Evolutionary conservation across 2,888 invertebrate species (phyloP).

Genomic region (Synergus laeviventris): DNA sequence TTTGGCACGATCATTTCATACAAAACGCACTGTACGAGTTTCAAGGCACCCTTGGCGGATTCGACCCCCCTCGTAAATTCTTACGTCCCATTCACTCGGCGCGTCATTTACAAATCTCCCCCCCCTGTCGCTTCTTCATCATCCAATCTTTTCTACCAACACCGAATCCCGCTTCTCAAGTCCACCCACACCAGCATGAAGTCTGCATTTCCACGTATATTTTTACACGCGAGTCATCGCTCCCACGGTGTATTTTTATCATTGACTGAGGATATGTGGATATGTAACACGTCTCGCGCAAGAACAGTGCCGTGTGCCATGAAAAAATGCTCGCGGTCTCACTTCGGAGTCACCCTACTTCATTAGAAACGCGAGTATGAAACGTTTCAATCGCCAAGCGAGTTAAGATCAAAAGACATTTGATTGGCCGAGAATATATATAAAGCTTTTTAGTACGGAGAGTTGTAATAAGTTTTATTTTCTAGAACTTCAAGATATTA

Average conservation of each 20-base stretch:
- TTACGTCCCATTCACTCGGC: constrained; percentile 62
- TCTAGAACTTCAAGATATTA: no score
- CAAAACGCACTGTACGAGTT: not conserved
- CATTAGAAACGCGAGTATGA: not conserved
- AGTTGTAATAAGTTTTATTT: no score
- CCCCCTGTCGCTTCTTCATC: constrained; percentile 49
- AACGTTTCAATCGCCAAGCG: not conserved
- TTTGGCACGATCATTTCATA: no score
- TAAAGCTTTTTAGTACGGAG: no score
- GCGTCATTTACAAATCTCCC: constrained; percentile 56
- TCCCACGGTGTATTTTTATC: constrained; percentile 75
- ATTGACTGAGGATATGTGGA: constrained; percentile 61
- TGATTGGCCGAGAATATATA: no score
- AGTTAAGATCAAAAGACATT: not conserved
- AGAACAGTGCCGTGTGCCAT: constrained; percentile 41
- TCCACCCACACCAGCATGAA: constrained; percentile 53
- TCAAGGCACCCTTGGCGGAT: not conserved
- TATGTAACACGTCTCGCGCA: constrained; percentile 53
- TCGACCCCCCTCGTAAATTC: constrained; percentile 59
- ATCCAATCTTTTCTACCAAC: constrained; percentile 49
- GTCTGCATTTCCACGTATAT: constrained; percentile 73
- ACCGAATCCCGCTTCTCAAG: constrained; percentile 49
- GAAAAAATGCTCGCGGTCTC: constrained; percentile 18
- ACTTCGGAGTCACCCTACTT: not conserved
- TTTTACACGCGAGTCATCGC: constrained; percentile 75